Evolutionary conservation across 1,140 invertebrate genomes (phyloP).

Genomic region (Pseudomyrmex cubaensis): DNA sequence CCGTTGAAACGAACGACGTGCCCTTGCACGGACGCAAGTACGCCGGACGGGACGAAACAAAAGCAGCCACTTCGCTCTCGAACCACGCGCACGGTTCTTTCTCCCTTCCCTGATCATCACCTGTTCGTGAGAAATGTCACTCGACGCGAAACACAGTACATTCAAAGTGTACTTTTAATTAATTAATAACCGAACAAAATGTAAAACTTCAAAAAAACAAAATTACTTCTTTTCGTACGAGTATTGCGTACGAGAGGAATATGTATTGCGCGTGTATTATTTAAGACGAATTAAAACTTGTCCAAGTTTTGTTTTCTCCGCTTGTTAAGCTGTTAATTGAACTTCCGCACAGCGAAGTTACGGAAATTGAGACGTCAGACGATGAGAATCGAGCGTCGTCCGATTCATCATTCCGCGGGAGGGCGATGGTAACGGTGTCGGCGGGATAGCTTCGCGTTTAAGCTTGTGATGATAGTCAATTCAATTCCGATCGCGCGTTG

Average conservation of each 20-base stretch:
- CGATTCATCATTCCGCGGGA: constrained; percentile 49
- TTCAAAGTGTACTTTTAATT: too few species aligned
- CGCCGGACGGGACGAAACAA: constrained; percentile 45
- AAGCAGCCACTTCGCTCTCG: constrained; percentile 58
- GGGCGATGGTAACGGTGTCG: neutral
- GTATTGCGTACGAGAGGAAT: neutral
- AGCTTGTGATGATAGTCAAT: neutral
- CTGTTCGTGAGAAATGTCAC: constrained; percentile 65
- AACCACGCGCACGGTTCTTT: constrained; percentile 31
- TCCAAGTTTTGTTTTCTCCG: neutral
- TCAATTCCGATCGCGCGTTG: constrained; percentile 51
- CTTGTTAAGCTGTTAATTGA: constrained; percentile 50
- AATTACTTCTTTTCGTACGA: neutral
- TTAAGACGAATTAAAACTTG: neutral
- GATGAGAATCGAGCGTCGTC: constrained; percentile 50
- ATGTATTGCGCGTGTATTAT: neutral
- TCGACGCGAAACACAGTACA: too few species aligned
- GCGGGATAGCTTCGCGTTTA: constrained; percentile 21
- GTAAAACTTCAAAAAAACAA: neutral
- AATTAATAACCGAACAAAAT: too few species aligned
- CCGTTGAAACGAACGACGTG: constrained; percentile 26
- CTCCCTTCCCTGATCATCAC: constrained; percentile 41
- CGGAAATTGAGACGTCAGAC: constrained; percentile 61
- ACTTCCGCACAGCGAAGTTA: constrained; percentile 24
- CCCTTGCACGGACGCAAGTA: constrained; percentile 54